Conservation (phyloP, 2,113 vertebrate species). For the Neofelis nebulosa region DNA sequence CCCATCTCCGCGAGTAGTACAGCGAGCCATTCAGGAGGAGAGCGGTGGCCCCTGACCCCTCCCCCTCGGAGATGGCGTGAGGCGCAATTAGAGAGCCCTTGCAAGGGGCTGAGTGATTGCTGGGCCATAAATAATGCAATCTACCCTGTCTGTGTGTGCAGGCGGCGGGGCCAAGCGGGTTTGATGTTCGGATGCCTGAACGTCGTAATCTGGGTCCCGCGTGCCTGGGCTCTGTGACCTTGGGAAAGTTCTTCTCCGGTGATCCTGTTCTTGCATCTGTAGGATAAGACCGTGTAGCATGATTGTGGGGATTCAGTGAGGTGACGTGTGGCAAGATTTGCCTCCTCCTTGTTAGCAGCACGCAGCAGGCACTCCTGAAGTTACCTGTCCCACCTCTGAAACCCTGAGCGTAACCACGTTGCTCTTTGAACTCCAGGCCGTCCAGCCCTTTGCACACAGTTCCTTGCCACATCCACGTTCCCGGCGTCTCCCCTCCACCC, state of each 20-base stretch:
- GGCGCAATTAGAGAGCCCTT: conserved; percentile 81
- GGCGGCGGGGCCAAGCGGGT: accelerated
- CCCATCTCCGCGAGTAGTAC: conserved; percentile 75
- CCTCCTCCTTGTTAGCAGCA: neutral
- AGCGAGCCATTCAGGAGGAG: conserved; percentile 78
- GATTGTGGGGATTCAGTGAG: neutral
- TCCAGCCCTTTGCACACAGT: too few species aligned
- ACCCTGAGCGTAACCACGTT: neutral
- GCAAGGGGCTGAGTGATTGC: conserved; percentile 36
- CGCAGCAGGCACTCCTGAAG: accelerated
- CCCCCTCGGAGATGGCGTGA: conserved; percentile 61
- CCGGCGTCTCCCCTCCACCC: neutral
- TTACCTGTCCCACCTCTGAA: neutral
- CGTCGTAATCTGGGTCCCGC: neutral
- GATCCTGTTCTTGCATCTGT: neutral
- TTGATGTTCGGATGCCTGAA: neutral
- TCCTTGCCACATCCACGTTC: neutral
- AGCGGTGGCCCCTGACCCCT: conserved; percentile 80
- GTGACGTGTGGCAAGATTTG: accelerated
- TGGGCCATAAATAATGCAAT: conserved; percentile 77
- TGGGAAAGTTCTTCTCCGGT: neutral
- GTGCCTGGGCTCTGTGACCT: neutral
- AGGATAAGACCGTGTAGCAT: neutral
- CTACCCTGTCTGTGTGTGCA: conserved; percentile 53
- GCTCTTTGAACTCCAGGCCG: neutral